Evolutionary conservation across 2,888 invertebrate genomes (phyloP).

Genomic region (Ceriagrion tenellum): DNA sequence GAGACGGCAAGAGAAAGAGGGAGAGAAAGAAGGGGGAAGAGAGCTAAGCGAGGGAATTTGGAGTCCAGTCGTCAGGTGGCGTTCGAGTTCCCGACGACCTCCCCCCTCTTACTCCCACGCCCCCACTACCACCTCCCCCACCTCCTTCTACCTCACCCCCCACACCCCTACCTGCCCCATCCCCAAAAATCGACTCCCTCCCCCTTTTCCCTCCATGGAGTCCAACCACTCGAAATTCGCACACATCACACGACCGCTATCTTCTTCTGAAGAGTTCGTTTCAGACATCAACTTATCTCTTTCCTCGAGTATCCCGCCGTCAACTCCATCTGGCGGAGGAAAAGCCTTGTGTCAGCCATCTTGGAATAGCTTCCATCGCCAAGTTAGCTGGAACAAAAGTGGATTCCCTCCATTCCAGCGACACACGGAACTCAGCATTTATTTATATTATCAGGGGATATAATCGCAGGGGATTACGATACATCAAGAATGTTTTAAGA

Average conservation of each 20-base stretch:
- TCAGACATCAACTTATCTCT: constrained; percentile 59
- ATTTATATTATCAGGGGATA: not conserved
- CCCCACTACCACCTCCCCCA: not conserved
- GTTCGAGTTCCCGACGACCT: constrained; percentile 13
- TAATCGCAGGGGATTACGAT: not conserved
- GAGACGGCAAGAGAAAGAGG: not conserved
- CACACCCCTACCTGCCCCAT: not conserved
- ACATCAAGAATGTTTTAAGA: not conserved
- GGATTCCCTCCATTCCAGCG: not conserved
- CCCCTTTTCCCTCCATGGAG: not conserved
- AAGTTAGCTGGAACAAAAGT: constrained; percentile 22
- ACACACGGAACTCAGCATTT: not conserved
- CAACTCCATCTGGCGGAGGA: constrained; percentile 65
- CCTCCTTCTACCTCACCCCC: not conserved
- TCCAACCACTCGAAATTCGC: constrained; percentile 57
- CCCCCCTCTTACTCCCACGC: not conserved
- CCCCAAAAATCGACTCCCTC: not conserved
- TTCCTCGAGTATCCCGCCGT: constrained; percentile 54
- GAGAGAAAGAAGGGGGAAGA: not conserved
- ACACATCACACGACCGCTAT: constrained; percentile 60
- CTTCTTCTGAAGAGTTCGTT: constrained; percentile 61
- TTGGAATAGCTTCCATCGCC: constrained; percentile 37
- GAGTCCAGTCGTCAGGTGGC: constrained; percentile 49
- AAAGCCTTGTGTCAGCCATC: constrained; percentile 57
- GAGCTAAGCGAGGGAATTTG: constrained; percentile 18